Evolutionary conservation across 2,888 invertebrate genomes (phyloP).

Genomic region (Limenitis camilla): DNA sequence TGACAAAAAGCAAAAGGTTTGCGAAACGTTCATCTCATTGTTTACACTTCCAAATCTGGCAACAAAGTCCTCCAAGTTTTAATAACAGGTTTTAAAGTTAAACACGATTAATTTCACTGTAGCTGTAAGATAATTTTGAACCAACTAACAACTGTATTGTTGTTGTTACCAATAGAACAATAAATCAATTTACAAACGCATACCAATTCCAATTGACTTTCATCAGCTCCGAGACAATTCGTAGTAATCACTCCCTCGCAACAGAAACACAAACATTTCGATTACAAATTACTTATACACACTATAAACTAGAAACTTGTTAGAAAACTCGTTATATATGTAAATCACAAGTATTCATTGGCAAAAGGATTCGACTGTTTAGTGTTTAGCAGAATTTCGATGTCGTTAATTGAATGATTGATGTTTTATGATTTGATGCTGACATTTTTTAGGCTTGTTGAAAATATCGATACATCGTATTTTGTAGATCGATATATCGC

Average conservation of each 20-base stretch:
- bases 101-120: background rate
- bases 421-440: background rate
- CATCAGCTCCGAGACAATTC: slow-evolving; percentile 12
- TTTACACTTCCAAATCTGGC: background rate
- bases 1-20: too few relatives aligned
- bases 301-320: slow-evolving; percentile 5
- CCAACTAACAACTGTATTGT: too few relatives aligned
- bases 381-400: slow-evolving; percentile 1
- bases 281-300: too few relatives aligned
- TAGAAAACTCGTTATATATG: slow-evolving; percentile 13
- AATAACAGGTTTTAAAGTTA: too few relatives aligned
- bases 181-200: slow-evolving; percentile 5
- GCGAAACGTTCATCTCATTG: background rate
- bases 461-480: too few relatives aligned
- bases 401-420: slow-evolving; percentile 2
- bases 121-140: too few relatives aligned
- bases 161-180: background rate
- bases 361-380: slow-evolving; percentile 10
- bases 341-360: slow-evolving; percentile 16
- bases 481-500: too few relatives aligned
- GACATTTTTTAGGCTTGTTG: too few relatives aligned
- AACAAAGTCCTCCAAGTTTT: too few relatives aligned
- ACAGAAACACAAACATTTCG: too few relatives aligned
- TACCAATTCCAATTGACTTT: slow-evolving; percentile 15
- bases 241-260: background rate